Conservation (phyloP, 1,140 invertebrate species). For the Ceratosolen solmsi region DNA sequence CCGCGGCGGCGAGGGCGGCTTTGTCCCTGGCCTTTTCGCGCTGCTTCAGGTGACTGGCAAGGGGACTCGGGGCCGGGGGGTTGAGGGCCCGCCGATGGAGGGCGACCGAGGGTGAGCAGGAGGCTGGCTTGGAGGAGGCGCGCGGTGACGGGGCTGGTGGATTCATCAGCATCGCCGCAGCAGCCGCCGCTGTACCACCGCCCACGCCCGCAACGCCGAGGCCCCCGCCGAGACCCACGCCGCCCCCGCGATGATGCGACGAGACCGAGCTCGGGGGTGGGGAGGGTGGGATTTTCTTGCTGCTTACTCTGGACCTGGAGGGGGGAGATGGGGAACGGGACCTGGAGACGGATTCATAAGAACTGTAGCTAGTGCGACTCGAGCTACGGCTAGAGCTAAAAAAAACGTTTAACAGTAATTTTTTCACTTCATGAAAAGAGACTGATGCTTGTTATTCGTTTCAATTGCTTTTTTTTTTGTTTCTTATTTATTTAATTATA, state of each 20-base stretch:
- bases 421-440: conserved; percentile 41
- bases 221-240: not conserved
- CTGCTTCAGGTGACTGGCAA: conserved; percentile 64
- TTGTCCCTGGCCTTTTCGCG: conserved; percentile 68
- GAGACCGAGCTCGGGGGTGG: conserved; percentile 60
- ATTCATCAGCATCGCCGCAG: conserved; percentile 79
- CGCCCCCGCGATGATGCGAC: conserved; percentile 53
- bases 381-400: conserved; percentile 75
- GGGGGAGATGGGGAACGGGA: conserved; percentile 76
- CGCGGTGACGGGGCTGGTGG: conserved; percentile 78
- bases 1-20: conserved; percentile 67
- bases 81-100: conserved; percentile 69
- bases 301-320: conserved; percentile 65
- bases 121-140: conserved; percentile 60
- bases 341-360: conserved; percentile 75
- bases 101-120: conserved; percentile 8
- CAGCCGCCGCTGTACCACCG: not conserved
- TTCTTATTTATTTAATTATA: not conserved
- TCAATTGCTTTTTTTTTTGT: conserved; percentile 14
- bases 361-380: conserved; percentile 74
- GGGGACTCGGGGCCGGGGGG: conserved; percentile 68
- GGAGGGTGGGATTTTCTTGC: conserved; percentile 65
- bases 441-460: conserved; percentile 18
- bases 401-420: conserved; percentile 54
- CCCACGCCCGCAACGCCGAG: not conserved